These are phyloP conservation scores for Cynaeus angustus DNA, from an alignment of 2,888 invertebrate genomes.

Conservation along the genomic window DNA sequence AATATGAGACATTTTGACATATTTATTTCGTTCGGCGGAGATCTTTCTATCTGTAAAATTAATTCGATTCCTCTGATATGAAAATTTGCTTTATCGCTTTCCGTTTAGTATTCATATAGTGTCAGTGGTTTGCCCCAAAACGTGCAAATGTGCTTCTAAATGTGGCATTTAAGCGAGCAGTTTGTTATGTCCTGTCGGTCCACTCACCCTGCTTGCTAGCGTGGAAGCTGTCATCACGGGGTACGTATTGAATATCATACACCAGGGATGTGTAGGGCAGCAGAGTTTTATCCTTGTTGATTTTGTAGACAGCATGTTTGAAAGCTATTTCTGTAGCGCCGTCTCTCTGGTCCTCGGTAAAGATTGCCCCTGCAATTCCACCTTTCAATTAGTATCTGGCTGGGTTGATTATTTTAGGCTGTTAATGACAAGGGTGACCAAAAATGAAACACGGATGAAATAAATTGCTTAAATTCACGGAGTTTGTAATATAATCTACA, in stretches of 20 bases:
- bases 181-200: slow-evolving; percentile 22
- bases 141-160: slow-evolving; percentile 41
- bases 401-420: too few relatives aligned
- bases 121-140: slow-evolving; percentile 19
- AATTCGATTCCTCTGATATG: too few relatives aligned
- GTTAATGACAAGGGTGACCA: too few relatives aligned
- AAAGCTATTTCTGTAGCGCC: slow-evolving; percentile 84
- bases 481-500: too few relatives aligned
- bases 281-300: slow-evolving; percentile 83
- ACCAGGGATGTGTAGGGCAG: slow-evolving; percentile 82
- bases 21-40: too few relatives aligned
- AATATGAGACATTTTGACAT: too few relatives aligned
- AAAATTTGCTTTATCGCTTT: slow-evolving; percentile 2
- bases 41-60: too few relatives aligned
- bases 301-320: slow-evolving; percentile 85
- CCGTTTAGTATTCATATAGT: slow-evolving; percentile 35
- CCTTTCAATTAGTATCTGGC: slow-evolving; percentile 22
- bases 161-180: slow-evolving; percentile 36
- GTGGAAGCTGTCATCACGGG: slow-evolving; percentile 84
- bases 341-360: slow-evolving; percentile 82
- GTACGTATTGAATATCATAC: slow-evolving; percentile 84
- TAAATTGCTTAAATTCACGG: too few relatives aligned
- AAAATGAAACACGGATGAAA: too few relatives aligned
- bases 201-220: slow-evolving; percentile 82
- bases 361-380: slow-evolving; percentile 79